A percentile compares a stretch with the other conserved stretches of the same genome.
These are phyloP conservation scores for Saturnia pavonia DNA, from an alignment of 2,888 invertebrate species.

Conservation along the genomic window DNA sequence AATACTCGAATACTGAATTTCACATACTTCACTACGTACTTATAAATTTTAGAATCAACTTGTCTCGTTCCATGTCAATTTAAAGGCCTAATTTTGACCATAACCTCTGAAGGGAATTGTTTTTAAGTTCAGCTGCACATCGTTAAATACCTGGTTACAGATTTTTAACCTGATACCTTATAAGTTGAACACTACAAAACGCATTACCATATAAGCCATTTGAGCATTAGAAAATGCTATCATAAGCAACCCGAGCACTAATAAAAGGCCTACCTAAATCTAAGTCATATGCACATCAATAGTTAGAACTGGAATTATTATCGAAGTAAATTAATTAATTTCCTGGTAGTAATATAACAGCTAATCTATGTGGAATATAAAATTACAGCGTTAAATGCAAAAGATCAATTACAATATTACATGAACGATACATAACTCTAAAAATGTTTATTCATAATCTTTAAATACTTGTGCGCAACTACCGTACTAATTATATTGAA, in stretches of 20 bases:
- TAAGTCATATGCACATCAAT: not conserved
- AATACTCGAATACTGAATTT: too few relatives aligned
- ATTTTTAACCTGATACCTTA: too few relatives aligned
- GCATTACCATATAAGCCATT: too few relatives aligned
- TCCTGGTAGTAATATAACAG: not conserved
- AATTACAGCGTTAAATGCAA: not conserved
- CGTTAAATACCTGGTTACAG: too few relatives aligned
- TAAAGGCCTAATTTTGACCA: too few relatives aligned
- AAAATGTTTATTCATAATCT: not conserved
- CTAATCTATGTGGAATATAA: not conserved
- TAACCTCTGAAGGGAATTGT: too few relatives aligned
- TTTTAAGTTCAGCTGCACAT: too few relatives aligned
- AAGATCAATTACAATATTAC: constrained; percentile 12
- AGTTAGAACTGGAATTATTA: not conserved
- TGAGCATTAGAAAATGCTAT: too few relatives aligned
- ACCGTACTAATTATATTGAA: not conserved
- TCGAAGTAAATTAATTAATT: not conserved
- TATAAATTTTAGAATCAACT: too few relatives aligned
- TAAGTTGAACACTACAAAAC: too few relatives aligned
- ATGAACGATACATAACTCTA: not conserved
- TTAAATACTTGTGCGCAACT: constrained; percentile 3
- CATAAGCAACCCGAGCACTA: not conserved
- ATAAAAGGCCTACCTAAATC: not conserved
- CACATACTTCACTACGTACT: too few relatives aligned
- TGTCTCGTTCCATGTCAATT: too few relatives aligned